Evolutionary conservation across 2,888 invertebrate species (phyloP), one percentile per base, ranked within the genome.

Genomic region (Laothoe populi): DNA sequence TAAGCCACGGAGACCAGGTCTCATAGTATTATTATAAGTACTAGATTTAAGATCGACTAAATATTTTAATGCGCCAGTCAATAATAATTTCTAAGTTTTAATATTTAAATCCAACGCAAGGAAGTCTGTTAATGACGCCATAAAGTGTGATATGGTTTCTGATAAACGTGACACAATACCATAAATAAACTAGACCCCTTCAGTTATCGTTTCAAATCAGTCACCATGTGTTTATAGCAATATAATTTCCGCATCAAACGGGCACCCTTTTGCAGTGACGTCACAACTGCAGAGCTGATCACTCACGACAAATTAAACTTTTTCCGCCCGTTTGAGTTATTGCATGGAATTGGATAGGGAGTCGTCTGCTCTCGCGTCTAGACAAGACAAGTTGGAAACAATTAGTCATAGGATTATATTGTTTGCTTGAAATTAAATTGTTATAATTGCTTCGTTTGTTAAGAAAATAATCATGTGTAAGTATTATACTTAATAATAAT

Each of bases 231-330:
- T 59, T 67, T 64, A 59, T 40, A 58, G 44, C 59, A 64, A 65
- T 59, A 66, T 61, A 49, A 44, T 63, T 61, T 21, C 35, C 31
- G 53, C 53, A 53, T 53, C n/a, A 48, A 26, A 19, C 24, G 16
- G 19, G 19, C 53, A 31, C 31, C 53, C 31, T 19, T 53, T 31
- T 11, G 8, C 45, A 31, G 35, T 42, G 40, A 40, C 49, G 40
- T 59, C 26, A 62, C 57, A 59, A 62, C 74, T n/a, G 77, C 69
- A 78, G 75, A 74, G 70, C 75, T 83, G 84, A 87, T 87, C 85
- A 80, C 79, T 87, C 86, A 86, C 75, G 73, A 69, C 67, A 81
- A 83, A 86, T 88, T 87, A 84, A 83, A 86, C 77, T 83, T 82
- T 81, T 79, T 77, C 67, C 71, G 66, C 66, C 64, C 74, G 70